Evolutionary conservation across 1,140 invertebrate genomes (phyloP), one percentile per base, ranked within the genome.

Genomic region (Drosophila azteca): DNA sequence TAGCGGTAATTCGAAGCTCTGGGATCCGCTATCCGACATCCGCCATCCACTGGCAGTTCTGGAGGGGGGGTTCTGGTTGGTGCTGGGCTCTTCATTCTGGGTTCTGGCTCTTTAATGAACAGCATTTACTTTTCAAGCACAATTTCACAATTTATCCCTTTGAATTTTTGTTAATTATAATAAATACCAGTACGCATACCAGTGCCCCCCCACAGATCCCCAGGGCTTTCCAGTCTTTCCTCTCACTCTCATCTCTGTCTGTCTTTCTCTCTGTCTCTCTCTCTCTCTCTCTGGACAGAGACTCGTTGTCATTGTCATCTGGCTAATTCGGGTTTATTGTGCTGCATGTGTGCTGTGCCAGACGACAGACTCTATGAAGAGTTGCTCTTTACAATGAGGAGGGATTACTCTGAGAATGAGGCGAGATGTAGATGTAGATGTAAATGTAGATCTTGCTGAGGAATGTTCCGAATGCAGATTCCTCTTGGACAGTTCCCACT

Each of bases 161-260:
- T 88, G 77, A 88, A 88, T 88, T 87, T 79, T 76, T 69, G 75
- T 76, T 88, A 87, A 87, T 88, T 87, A 88, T 79, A 80, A 85
- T 78, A 85, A 82, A 87, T 81, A 62, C 0, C 35, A 35, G 35
- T 11, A 35, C 74, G 65, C 48, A 65, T 61, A 65, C 26, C 50
- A 54, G 53, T 52, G 24, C 5, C 3, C 24, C 5, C 3, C 24
- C 43, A 54, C 17, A 49, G 35, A 59, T 26, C 58, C 45, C 29
- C 54, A 39, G 41, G 15, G 43, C 4, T 5, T 39, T 1, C 35
- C 11, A 13, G 11, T 11, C 8, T 31, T 7, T 1, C 8, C 29
- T 31, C 29, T 31, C 29, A 7, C 1, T 7, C 7, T 8, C 29
- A 26, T 7, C 29, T 31, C 11, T 20, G 17, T 20, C 17, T 20